Evolutionary conservation across 1,140 invertebrate species (phyloP), one percentile per base, ranked within the genome.

Genomic region (Diorhabda carinulata): DNA sequence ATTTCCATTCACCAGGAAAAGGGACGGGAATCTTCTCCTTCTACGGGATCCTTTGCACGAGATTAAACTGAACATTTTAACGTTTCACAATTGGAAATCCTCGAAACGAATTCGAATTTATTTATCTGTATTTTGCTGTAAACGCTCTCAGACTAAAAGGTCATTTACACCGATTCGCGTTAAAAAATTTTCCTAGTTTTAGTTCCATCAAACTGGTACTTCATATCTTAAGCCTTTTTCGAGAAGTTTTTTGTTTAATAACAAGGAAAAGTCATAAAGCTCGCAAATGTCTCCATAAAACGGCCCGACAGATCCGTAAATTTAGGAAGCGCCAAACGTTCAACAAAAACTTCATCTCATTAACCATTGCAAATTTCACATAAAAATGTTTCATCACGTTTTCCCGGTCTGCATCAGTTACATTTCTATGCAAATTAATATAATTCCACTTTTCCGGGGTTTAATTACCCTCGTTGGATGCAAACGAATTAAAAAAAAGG

Each of bases 371-470:
- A 60, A 64, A 62, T 67, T 43, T 68, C 61, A 57, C 70, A 71
- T 71, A 71, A 71, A 71, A 71, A 71, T 62, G 70, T 71, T 61
- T 47, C 70, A 68, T 71, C 70, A 64, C 59, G 70, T 67, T 47
- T 42, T 65, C n/a, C 5, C 60, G 10, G 67, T 45, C 60, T 45
- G 44, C 9, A 42, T 42, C 64, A 43, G 47, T 52, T 65, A 43
- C 43, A 58, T 64, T 56, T 60, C 66, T 62, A 71, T 71, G 70
- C 62, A 71, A 71, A 71, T 68, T 59, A 52, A 58, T 45, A 64
- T 57, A 59, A 71, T 71, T 68, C 61, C 4, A 56, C 59, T 47
- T 63, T 70, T 70, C 44, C 44, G n/a, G 6, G 62, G 41, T 67
- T 61, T 62, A 71, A 71, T 71, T 71, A 71, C 61, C 66, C 70